These are phyloP conservation scores for Donacobius atricapilla DNA, from an alignment of 2,113 vertebrate genomes.

Conservation along the genomic window DNA sequence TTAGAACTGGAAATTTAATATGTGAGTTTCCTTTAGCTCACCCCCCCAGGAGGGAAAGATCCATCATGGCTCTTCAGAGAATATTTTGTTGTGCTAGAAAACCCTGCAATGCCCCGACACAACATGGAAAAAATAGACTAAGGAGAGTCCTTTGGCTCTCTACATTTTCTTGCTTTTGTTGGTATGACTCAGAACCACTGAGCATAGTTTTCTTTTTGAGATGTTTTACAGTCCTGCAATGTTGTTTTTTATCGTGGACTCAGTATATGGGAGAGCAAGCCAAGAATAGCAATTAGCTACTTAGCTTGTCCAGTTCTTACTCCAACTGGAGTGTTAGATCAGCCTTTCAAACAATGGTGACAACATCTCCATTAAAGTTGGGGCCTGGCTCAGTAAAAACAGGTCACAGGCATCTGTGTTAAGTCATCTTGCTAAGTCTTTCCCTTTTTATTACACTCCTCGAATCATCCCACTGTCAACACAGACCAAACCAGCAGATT, in stretches of 20 bases:
- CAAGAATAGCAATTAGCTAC: constrained; percentile 70
- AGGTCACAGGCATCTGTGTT: not conserved
- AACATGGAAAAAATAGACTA: not conserved
- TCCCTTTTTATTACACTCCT: constrained; percentile 11
- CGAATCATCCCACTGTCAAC: not conserved
- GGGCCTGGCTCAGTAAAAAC: not conserved
- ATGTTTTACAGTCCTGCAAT: constrained; percentile 28
- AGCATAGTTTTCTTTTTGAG: constrained; percentile 1
- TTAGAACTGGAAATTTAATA: constrained; percentile 26
- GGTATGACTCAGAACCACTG: not conserved
- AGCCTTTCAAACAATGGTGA: constrained; percentile 38
- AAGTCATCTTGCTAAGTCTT: not conserved
- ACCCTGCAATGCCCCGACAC: not conserved
- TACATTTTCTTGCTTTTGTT: not conserved
- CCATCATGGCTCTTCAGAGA: not conserved
- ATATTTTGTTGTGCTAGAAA: not conserved
- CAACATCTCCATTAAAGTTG: constrained; percentile 26
- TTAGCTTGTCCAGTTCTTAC: constrained; percentile 49
- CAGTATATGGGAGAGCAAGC: not conserved
- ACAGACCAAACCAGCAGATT: not conserved
- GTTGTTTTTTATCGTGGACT: constrained; percentile 3
- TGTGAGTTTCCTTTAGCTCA: constrained; percentile 16
- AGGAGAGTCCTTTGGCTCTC: not conserved
- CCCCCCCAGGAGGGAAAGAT: not conserved
- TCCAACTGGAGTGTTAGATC: constrained; percentile 10